Evolutionary conservation across 2,797 vertebrate species (phyloP), one percentile per base, ranked within the genome.

Genomic region (Octomys mimax): DNA sequence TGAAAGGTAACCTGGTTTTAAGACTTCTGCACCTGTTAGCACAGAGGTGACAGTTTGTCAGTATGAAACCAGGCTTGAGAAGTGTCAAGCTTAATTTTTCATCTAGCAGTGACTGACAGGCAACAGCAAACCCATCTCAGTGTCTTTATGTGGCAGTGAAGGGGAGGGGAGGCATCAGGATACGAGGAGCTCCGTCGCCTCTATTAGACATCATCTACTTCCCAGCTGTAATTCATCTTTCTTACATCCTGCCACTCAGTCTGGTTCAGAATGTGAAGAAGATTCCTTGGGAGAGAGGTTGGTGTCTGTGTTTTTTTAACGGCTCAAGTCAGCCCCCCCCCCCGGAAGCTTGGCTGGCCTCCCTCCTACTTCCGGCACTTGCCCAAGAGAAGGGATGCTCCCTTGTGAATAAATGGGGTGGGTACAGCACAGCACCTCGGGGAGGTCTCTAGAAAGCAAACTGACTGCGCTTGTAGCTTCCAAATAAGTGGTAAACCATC

Each of bases 41-140:
- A 83, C 31, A 18, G 24, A 33, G 24, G 70, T 78, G 80, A 89
- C 86, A 85, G 22, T 93, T 93, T 71, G 88, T 96, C 77, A 26
- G 70, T 39, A 91, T 89, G 91, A 73, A 96, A 78, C 66, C 42
- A 77, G 78, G 87, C 79, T 92, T 78, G 70, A 87, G 91, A 91
- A 92, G 87, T 39, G 91, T 81, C 83, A 89, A 62, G 42, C 31
- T 86, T 92, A 77, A 75, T 95, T 89, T 96, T 96, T 94, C 92
- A 78, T 81, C 64, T 64, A n/a, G 24, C 81, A 9, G 52, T 12
- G 42, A 62, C 91, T 88, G 82, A 87, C 95, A 97, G 84, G 70
- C 83, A 71, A 22, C 28, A 10, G 54, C 83, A 64, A 70, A 19
- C 66, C 12, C 78, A 13, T 92, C 78, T 82, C 11, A 2, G 61